Conservation (phyloP, 2,888 invertebrate genomes). For the Tinea trinotella region DNA sequence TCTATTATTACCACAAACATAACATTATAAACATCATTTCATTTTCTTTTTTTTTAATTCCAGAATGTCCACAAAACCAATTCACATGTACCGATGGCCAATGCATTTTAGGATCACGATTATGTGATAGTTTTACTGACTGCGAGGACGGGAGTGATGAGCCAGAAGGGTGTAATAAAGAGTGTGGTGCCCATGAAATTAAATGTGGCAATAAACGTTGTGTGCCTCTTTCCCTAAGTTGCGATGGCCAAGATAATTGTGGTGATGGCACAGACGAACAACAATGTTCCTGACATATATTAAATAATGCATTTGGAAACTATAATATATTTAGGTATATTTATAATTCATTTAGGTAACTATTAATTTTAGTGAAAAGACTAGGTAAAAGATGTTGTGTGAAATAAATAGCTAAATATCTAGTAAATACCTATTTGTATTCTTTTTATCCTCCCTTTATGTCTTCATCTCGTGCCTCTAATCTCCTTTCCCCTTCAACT, state of each 20-base stretch:
- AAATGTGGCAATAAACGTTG: slow-evolving; percentile 72
- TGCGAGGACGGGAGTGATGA: slow-evolving; percentile 81
- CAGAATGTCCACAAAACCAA: slow-evolving; percentile 61
- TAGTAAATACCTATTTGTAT: too few relatives aligned
- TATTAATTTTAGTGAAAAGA: too few relatives aligned
- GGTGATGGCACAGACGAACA: slow-evolving; percentile 78
- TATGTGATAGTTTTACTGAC: slow-evolving; percentile 80
- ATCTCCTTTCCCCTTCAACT: too few relatives aligned
- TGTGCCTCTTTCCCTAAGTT: slow-evolving; percentile 71
- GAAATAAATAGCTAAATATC: too few relatives aligned
- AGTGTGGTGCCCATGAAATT: slow-evolving; percentile 67
- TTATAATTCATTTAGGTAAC: too few relatives aligned
- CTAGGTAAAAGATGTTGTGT: too few relatives aligned
- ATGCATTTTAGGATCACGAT: slow-evolving; percentile 75
- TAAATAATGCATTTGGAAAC: too few relatives aligned
- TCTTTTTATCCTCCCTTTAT: too few relatives aligned
- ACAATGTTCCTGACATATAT: neutral
- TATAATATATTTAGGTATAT: too few relatives aligned
- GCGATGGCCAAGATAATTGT: slow-evolving; percentile 79
- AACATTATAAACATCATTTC: neutral
- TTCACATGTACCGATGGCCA: slow-evolving; percentile 75
- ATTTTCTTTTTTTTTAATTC: slow-evolving; percentile 24
- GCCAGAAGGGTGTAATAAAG: slow-evolving; percentile 68
- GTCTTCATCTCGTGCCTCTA: too few relatives aligned
- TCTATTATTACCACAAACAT: neutral